Conservation (phyloP, 2,888 invertebrate species). For the Eumacrocentrus americanus region DNA sequence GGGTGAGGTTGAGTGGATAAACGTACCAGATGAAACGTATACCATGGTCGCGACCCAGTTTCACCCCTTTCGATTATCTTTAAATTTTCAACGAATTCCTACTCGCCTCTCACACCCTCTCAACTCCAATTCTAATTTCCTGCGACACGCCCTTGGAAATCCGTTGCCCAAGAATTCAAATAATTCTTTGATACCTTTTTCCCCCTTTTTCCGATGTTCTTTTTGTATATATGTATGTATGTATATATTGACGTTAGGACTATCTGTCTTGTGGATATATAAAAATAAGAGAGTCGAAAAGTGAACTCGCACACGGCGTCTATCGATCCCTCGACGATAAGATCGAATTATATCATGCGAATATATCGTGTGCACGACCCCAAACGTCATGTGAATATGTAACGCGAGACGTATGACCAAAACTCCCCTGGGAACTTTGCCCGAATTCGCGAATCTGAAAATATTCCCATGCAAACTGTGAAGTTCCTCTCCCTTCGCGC, state of each 20-base stretch:
- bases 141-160: not conserved
- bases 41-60: slow-evolving; percentile 36
- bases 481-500: slow-evolving; percentile 39
- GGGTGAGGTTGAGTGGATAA: not conserved
- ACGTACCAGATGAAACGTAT: not conserved
- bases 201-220: not conserved
- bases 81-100: slow-evolving; percentile 34
- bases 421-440: slow-evolving; percentile 43
- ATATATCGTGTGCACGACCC: slow-evolving; percentile 6
- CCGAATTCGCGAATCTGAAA: slow-evolving; percentile 58
- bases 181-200: slow-evolving; percentile 9
- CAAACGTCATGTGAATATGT: slow-evolving; percentile 15
- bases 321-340: slow-evolving; percentile 20
- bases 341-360: slow-evolving; percentile 36
- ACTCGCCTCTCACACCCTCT: not conserved
- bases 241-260: not conserved
- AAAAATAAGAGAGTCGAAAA: slow-evolving; percentile 14
- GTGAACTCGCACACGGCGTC: slow-evolving; percentile 5
- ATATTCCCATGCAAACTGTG: slow-evolving; percentile 57
- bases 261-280: slow-evolving; percentile 4
- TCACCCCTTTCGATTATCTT: slow-evolving; percentile 37
- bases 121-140: slow-evolving; percentile 4
- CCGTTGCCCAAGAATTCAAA: slow-evolving; percentile 5
- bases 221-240: no score
- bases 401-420: slow-evolving; percentile 21